Percentiles rank a stretch among this genome's conserved stretches.
These are phyloP conservation scores for Drosophila mojavensis DNA, from an alignment of 1,140 invertebrate species.

Conservation along the genomic window DNA sequence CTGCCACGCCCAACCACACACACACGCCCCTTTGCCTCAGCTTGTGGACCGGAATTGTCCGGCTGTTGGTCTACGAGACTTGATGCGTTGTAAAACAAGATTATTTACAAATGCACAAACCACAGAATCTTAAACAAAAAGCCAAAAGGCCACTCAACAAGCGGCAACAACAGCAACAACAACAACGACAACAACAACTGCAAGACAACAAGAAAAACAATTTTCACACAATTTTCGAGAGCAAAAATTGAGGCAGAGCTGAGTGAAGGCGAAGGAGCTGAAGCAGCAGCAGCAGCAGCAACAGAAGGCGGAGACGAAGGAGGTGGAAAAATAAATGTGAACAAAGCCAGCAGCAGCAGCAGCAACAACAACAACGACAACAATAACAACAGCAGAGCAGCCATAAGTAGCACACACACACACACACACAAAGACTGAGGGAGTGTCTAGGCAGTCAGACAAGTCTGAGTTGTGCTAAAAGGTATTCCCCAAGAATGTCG, in stretches of 20 bases:
- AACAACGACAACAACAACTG: constrained; percentile 24
- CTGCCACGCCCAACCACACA: constrained; percentile 10
- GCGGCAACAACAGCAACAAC: constrained; percentile 2
- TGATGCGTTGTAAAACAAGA: constrained; percentile 67
- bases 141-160: neutral
- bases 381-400: neutral
- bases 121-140: constrained; percentile 75
- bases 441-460: constrained; percentile 50
- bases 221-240: constrained; percentile 74
- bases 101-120: constrained; percentile 78
- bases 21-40: neutral
- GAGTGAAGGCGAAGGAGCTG: neutral
- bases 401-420: constrained; percentile 41
- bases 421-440: constrained; percentile 1
- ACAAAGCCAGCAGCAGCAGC: constrained; percentile 38
- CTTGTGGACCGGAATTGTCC: constrained; percentile 33
- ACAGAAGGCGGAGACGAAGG: constrained; percentile 2
- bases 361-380: constrained; percentile 17
- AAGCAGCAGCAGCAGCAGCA: constrained; percentile 16
- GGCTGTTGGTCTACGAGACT: constrained; percentile 20
- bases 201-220: constrained; percentile 69
- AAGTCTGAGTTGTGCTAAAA: constrained; percentile 77
- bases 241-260: constrained; percentile 6
- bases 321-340: constrained; percentile 48
- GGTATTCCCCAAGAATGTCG: constrained; percentile 80